phyloP scores from a whole-genome alignment of 2,888 invertebrate species.

The Minunthozetes semirufus region DNA sequence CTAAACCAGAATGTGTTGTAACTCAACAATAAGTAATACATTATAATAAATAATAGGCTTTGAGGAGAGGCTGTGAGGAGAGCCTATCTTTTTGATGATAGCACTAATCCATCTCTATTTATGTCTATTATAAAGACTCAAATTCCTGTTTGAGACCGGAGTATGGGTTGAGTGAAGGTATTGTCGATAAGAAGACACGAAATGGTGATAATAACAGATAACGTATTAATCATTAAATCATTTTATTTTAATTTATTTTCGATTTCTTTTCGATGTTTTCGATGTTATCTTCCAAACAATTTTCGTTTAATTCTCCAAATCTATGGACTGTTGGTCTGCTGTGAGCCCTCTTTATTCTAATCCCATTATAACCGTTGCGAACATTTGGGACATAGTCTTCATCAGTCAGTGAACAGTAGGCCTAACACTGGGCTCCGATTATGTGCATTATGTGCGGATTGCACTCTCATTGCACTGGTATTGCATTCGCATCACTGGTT shows the following conservation, averaged over 20 bases:
- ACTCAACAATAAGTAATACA: too few relatives aligned
- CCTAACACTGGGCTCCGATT: background rate
- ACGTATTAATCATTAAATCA: background rate
- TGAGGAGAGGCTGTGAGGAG: background rate
- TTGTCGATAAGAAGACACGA: background rate
- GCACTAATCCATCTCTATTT: background rate
- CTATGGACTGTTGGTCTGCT: background rate
- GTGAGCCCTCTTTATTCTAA: constrained; percentile 16
- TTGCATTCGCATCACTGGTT: constrained; percentile 28
- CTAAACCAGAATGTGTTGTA: too few relatives aligned
- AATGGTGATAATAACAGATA: background rate
- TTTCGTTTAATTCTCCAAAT: background rate
- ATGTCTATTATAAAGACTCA: background rate
- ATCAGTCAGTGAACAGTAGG: background rate
- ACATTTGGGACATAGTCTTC: background rate
- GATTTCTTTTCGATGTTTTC: background rate
- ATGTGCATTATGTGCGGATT: background rate
- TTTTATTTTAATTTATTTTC: constrained; percentile 15
- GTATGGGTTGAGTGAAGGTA: background rate
- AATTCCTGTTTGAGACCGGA: background rate
- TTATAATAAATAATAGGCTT: too few relatives aligned
- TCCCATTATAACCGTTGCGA: constrained; percentile 13
- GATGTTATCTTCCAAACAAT: background rate
- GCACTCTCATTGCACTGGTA: background rate
- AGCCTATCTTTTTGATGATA: background rate